Evolutionary conservation across 2,113 vertebrate species (phyloP).

Genomic region (Marmota monax): DNA sequence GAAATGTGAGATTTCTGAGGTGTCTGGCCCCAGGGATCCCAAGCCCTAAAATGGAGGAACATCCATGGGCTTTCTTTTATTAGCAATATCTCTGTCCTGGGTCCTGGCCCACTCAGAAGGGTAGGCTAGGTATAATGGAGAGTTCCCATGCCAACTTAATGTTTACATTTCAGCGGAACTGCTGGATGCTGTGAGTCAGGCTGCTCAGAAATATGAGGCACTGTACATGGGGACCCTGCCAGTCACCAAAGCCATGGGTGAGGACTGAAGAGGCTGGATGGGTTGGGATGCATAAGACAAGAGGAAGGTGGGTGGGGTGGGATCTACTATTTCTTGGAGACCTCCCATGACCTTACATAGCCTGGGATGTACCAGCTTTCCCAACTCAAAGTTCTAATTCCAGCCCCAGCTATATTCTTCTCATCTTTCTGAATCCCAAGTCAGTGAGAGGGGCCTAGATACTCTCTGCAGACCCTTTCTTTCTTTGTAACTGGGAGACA

Average conservation of each 20-base stretch:
- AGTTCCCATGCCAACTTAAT: neutral
- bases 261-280: constrained; percentile 70
- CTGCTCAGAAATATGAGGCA: constrained; percentile 94
- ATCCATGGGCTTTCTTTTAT: neutral
- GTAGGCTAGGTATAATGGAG: neutral
- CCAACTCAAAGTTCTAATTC: constrained; percentile 5
- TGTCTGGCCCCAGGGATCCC: neutral
- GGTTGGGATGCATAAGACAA: neutral
- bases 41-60: neutral
- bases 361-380: neutral
- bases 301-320: constrained; percentile 8
- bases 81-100: neutral
- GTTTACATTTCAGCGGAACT: constrained; percentile 90
- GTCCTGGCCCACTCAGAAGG: neutral
- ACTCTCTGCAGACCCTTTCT: neutral
- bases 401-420: neutral
- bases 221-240: constrained; percentile 94
- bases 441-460: constrained; percentile 43
- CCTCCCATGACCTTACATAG: neutral
- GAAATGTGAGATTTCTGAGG: neutral
- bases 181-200: constrained; percentile 91
- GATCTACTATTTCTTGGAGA: neutral
- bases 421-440: constrained; percentile 48
- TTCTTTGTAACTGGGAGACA: neutral
- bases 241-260: constrained; percentile 96